Evolutionary conservation across 1,140 invertebrate genomes (phyloP).

Genomic region (Penaeus vannamei): DNA sequence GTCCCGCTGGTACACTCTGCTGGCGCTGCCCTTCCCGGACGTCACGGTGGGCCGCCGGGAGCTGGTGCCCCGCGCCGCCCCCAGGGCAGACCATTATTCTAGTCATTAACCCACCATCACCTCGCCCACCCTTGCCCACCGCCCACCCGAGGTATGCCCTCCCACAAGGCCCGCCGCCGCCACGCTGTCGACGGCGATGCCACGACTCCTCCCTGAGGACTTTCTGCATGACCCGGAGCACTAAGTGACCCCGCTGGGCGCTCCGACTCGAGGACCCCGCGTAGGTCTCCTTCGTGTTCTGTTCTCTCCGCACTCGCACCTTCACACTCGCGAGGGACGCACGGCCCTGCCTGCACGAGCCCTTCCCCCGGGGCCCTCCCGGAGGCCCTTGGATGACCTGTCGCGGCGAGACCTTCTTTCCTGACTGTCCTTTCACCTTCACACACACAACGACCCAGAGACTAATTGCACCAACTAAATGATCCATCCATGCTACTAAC

Average conservation of each 20-base stretch:
- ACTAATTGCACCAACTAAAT: too few species aligned
- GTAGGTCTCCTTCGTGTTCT: background rate
- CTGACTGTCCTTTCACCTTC: too few species aligned
- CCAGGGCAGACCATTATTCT: conserved; percentile 55
- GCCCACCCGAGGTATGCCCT: background rate
- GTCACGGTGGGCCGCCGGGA: conserved; percentile 89
- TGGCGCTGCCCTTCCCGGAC: conserved; percentile 91
- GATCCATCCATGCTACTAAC: too few species aligned
- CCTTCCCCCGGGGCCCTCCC: too few species aligned
- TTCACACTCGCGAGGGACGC: too few species aligned
- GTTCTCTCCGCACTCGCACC: too few species aligned
- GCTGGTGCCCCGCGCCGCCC: conserved; percentile 80
- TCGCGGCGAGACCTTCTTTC: too few species aligned
- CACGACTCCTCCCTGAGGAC: background rate
- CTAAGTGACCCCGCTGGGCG: background rate
- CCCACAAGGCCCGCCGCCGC: background rate
- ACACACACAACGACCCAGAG: too few species aligned
- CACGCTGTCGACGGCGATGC: too few species aligned
- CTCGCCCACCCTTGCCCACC: conserved; percentile 24
- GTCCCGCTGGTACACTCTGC: conserved; percentile 85
- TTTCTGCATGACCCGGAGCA: background rate
- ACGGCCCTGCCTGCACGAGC: too few species aligned
- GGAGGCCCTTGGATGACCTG: too few species aligned
- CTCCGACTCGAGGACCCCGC: conserved; percentile 3
- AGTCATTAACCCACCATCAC: conserved; percentile 70